Evolutionary conservation across 64 coral and sea anemone genomes (phyloP), one percentile per base, ranked within the genome.

Genomic region (Montipora capricornis): DNA sequence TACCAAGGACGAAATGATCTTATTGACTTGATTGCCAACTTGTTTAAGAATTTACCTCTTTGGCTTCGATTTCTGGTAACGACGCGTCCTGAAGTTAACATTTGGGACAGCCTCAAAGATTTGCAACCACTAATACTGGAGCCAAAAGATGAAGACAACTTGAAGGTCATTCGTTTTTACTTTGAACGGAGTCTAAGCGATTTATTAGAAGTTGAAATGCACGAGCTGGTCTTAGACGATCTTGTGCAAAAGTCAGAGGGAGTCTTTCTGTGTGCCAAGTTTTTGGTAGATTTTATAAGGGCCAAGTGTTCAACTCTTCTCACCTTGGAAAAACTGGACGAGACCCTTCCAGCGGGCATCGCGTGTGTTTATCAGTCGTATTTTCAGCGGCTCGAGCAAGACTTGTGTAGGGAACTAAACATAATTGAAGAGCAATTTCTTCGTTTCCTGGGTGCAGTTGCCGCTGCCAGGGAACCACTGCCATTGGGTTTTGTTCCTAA

Each of bases 61-160:
- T 93, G 74, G 53, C 6, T 93, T 22, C 49, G 62, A 49, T 93
- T 93, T 79, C 17, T 93, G n/a, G 57, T 87, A 8, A 93, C 91
- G 10, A 93, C 91, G 14, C 84, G 91, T 26, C 91, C 91, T 20
- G 53, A 80, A 47, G 55, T 47, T 20, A 83, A 73, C 26, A 87
- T 52, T 7, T 45, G 47, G 6, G n/a, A 61, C 8, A 46, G 9
- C 22, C 45, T 88, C 3, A 17, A 24, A 57, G 6, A 58, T 3
- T 61, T 76, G 8, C 22, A 73, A 53, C 83, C 74, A 14, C n/a
- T 70, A 53, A n/a, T n/a, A n/a, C n/a, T n/a, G n/a, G n/a, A n/a
- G n/a, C n/a, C n/a, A n/a, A n/a, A n/a, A n/a, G n/a, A n/a, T 80
- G 19, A 80, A 17, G 45, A 80, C 17, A 80, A 80, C 45, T 5